Conservation (phyloP, 2,113 vertebrate species). For the Prinia subflava region DNA sequence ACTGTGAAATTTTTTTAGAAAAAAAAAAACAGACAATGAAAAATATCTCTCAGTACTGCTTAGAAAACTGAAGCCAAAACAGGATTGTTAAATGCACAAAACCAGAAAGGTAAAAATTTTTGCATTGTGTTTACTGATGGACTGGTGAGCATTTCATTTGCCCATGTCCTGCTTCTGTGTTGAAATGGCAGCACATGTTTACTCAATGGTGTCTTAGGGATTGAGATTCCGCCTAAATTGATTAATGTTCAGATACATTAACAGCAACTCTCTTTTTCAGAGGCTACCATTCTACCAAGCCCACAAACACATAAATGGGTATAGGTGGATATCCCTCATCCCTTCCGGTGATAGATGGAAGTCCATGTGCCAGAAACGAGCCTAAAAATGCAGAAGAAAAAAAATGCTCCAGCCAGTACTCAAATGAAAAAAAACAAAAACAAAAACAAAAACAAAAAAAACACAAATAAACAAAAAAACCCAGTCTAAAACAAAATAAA, state of each 20-base stretch:
- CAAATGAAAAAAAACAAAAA: not conserved
- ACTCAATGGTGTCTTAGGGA: not conserved
- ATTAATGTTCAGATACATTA: not conserved
- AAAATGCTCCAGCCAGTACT: not conserved
- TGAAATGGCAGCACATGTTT: not conserved
- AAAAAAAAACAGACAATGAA: not conserved
- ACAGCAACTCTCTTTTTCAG: not conserved
- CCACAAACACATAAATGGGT: not conserved
- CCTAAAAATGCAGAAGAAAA: not conserved
- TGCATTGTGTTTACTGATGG: not conserved
- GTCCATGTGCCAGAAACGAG: not conserved
- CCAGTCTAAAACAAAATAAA: not conserved
- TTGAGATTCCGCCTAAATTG: not conserved
- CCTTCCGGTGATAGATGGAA: not conserved
- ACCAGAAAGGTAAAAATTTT: rapidly evolving
- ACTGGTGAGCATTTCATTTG: not conserved
- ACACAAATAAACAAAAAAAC: not conserved
- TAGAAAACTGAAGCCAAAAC: not conserved
- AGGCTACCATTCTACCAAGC: not conserved
- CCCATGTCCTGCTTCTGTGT: not conserved
- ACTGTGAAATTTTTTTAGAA: conserved; percentile 54
- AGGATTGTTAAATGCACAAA: not conserved
- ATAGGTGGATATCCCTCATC: not conserved
- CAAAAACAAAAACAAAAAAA: not conserved
- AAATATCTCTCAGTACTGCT: not conserved